phyloP scores from a whole-genome alignment of 2,888 invertebrate genomes.

The Eueremaeus valkanovi region DNA sequence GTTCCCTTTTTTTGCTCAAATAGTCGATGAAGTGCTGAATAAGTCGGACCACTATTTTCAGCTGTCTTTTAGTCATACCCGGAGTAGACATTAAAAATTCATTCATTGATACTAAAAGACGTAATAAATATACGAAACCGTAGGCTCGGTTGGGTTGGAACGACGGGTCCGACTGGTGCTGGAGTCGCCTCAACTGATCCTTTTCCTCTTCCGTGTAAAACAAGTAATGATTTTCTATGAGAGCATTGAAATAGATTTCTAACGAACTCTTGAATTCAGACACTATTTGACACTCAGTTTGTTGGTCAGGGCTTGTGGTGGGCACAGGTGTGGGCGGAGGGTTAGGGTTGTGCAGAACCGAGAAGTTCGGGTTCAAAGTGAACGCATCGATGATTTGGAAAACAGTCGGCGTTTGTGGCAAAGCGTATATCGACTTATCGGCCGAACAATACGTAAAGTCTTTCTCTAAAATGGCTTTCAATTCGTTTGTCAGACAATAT shows the following conservation, averaged over 20 bases:
- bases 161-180: neutral
- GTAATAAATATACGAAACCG: conserved; percentile 37
- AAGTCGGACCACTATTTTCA: conserved; percentile 4
- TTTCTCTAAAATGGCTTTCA: conserved; percentile 37
- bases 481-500: conserved; percentile 32
- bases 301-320: neutral
- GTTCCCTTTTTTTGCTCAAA: conserved; percentile 27
- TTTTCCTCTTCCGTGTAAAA: conserved; percentile 36
- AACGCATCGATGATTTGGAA: conserved; percentile 33
- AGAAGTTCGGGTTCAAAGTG: neutral
- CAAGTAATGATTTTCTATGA: conserved; percentile 28
- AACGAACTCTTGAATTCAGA: conserved; percentile 38
- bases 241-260: conserved; percentile 39
- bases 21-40: conserved; percentile 32
- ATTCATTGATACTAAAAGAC: conserved; percentile 30
- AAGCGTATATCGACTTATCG: neutral
- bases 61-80: conserved; percentile 35
- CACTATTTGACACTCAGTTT: neutral
- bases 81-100: conserved; percentile 37
- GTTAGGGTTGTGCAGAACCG: too few species aligned
- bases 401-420: conserved; percentile 1
- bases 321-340: too few species aligned
- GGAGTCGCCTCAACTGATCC: neutral
- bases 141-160: conserved; percentile 20
- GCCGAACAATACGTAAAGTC: neutral